Conservation (phyloP, 1,140 invertebrate species). For the Drosophila pseudoobscura region DNA sequence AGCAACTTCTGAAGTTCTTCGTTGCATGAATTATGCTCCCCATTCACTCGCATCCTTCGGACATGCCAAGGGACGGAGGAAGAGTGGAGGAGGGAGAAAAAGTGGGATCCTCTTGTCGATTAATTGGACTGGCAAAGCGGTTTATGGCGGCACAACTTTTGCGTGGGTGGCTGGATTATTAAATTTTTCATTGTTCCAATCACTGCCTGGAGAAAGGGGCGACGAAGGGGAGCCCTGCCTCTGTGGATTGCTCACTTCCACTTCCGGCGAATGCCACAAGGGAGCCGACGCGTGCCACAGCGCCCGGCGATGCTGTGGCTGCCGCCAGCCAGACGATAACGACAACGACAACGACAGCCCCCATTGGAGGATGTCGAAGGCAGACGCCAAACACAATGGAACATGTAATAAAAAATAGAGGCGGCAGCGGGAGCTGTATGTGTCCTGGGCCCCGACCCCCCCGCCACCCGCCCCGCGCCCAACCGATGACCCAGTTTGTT, state of each 20-base stretch:
- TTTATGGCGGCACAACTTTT: slow-evolving; percentile 61
- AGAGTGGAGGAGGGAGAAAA: neutral
- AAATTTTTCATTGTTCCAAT: slow-evolving; percentile 61
- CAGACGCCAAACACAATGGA: slow-evolving; percentile 62
- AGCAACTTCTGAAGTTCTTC: slow-evolving; percentile 44
- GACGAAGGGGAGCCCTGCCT: neutral
- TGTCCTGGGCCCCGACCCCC: slow-evolving; percentile 21
- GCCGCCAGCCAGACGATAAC: slow-evolving; percentile 32
- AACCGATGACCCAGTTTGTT: slow-evolving; percentile 57
- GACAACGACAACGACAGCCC: slow-evolving; percentile 2
- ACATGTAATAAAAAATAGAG: slow-evolving; percentile 46
- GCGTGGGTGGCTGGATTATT: slow-evolving; percentile 60
- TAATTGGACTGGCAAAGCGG: slow-evolving; percentile 69
- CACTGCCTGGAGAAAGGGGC: slow-evolving; percentile 3
- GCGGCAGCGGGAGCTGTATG: slow-evolving; percentile 10
- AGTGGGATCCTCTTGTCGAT: slow-evolving; percentile 45
- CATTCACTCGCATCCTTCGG: neutral
- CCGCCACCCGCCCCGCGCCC: no score
- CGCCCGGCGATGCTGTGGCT: slow-evolving; percentile 1
- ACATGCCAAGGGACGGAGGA: neutral
- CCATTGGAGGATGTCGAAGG: slow-evolving; percentile 9
- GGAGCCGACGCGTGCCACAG: slow-evolving; percentile 17
- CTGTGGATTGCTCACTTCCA: slow-evolving; percentile 70
- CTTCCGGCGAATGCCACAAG: slow-evolving; percentile 46
- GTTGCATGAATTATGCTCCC: slow-evolving; percentile 35